Conservation (phyloP, 1,140 invertebrate genomes). For the Stegodyphus mimosarum region DNA sequence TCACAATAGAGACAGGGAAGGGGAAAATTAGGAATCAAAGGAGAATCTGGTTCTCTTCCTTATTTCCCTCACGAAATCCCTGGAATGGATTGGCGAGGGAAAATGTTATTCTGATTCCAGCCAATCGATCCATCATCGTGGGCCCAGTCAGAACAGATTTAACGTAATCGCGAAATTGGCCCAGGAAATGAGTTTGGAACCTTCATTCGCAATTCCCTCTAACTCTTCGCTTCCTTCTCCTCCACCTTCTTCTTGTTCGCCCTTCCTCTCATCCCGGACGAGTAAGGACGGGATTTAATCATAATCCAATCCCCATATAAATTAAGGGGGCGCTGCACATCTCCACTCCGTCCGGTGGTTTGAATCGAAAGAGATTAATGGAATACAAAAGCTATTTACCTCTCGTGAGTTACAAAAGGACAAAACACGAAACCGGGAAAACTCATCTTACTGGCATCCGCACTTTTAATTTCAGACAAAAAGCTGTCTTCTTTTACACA, state of each 20-base stretch:
- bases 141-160: slow-evolving; percentile 46
- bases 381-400: too few relatives aligned
- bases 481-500: too few relatives aligned
- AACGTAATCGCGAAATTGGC: slow-evolving; percentile 60
- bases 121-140: slow-evolving; percentile 55
- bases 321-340: slow-evolving; percentile 16
- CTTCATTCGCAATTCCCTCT: slow-evolving; percentile 43
- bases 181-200: slow-evolving; percentile 58
- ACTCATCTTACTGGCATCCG: too few relatives aligned
- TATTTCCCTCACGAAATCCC: slow-evolving; percentile 49
- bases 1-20: too few relatives aligned
- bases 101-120: slow-evolving; percentile 59
- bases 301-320: slow-evolving; percentile 50
- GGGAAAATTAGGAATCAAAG: slow-evolving; percentile 37
- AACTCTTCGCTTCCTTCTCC: slow-evolving; percentile 10
- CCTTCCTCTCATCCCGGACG: not conserved
- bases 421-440: too few relatives aligned
- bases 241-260: slow-evolving; percentile 11
- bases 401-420: too few relatives aligned
- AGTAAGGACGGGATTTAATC: slow-evolving; percentile 43
- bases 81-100: slow-evolving; percentile 31
- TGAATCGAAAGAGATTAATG: too few relatives aligned
- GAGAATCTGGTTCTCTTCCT: not conserved
- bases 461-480: too few relatives aligned
- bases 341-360: not conserved